Conservation (phyloP, 2,888 invertebrate genomes). For the Idaea aversata region DNA sequence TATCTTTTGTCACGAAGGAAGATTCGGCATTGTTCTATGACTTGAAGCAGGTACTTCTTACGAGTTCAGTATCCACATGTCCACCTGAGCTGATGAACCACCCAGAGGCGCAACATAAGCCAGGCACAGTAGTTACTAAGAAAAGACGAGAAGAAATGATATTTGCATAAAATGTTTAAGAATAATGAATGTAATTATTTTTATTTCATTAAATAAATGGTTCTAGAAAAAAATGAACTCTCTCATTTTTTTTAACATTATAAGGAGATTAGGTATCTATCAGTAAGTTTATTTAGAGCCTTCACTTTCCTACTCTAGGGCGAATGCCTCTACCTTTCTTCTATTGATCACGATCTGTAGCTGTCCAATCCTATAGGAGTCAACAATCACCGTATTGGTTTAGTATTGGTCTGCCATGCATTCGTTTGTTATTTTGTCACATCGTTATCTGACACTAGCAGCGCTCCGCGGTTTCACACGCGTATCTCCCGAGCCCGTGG, state of each 20-base stretch:
- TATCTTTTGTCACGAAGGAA: slow-evolving; percentile 98
- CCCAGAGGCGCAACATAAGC: slow-evolving; percentile 98
- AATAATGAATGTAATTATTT: slow-evolving; percentile 20
- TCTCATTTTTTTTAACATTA: slow-evolving; percentile 12
- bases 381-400: too few species aligned
- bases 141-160: slow-evolving; percentile 97
- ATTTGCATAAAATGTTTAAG: slow-evolving; percentile 84
- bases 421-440: too few species aligned
- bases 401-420: too few species aligned
- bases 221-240: slow-evolving; percentile 12
- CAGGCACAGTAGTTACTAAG: slow-evolving; percentile 96
- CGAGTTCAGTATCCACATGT: slow-evolving; percentile 96
- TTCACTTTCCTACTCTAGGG: too few species aligned
- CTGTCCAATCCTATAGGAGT: too few species aligned
- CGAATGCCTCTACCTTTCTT: too few species aligned
- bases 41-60: slow-evolving; percentile 93
- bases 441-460: too few species aligned
- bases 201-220: slow-evolving; percentile 15
- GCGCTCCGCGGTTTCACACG: too few species aligned
- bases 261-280: slow-evolving; percentile 24
- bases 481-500: too few species aligned
- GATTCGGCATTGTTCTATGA: slow-evolving; percentile 98
- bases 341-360: too few species aligned
- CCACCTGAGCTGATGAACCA: slow-evolving; percentile 98
- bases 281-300: too few species aligned